Base-by-base conservation (phyloP, 2,888 invertebrate species). In the Aelia acuminata region DNA sequence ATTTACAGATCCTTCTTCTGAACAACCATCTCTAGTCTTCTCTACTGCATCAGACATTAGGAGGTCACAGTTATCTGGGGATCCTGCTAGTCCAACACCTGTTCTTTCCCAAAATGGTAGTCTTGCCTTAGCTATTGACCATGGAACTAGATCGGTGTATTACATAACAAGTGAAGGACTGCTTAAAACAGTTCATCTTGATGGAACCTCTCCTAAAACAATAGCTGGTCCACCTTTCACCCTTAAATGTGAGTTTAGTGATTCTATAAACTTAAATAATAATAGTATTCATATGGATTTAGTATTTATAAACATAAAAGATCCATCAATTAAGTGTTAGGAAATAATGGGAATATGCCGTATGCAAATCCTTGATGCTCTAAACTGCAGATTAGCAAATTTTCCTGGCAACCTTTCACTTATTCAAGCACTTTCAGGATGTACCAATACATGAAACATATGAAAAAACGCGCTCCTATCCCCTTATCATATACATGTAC, bases 51-150 rank as follows among this genome's bases (percentile, higher is more conserved):
- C 57, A 53, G 89, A 80, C 47, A 63, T 89, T 35, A 39, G 87
- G 1, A 57, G 87, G 48, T 39, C 70, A 31, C 89, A 48, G 8
- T 85, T 88, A 20, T 92, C 93, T 90, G 92, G 93, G 20, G 85
- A 90, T 85, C 31, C 87, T 89, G 53, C 90, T 90, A 75, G 90
- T 90, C 70, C 63, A 5, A 47, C 70, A 20, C 49, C 84, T 50
- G 90, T 92, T 18, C 90, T 94, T 88, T 91, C 91, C 87, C 90
- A 92, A 26, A 90, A 92, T 49, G 93, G 93, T 90, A 93, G 92
- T 1, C 90, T 91, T 39, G 94, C 94, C 26, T 92, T 96, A 90
- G 95, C 95, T 92, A 94, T 95, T 91, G 94, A 95, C 92, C 95
- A 95, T 92, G 93, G 94, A 88, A n/a, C 48, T 39, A 22, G 80